These are phyloP conservation scores for Potorous gilbertii DNA, from an alignment of 2,797 vertebrate genomes.

Conservation along the genomic window DNA sequence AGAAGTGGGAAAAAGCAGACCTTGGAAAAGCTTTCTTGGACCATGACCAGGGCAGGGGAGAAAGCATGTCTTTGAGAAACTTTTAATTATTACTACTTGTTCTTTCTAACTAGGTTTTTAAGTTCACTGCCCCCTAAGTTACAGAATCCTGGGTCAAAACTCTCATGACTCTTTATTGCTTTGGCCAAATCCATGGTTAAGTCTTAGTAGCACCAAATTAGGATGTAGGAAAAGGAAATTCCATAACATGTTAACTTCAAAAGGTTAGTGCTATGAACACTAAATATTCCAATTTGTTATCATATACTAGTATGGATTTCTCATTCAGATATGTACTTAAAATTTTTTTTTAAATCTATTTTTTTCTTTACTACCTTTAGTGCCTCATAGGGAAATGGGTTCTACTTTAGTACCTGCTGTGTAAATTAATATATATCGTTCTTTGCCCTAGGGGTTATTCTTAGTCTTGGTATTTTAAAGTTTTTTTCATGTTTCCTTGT, in stretches of 20 bases:
- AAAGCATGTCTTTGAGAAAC: background rate
- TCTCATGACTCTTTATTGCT: background rate
- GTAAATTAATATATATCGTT: background rate
- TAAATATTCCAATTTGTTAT: background rate
- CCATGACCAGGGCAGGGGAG: background rate
- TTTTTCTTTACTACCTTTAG: background rate
- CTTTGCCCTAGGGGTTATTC: background rate
- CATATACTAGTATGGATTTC: background rate
- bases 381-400: background rate
- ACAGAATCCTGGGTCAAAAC: background rate
- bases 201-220: background rate
- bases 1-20: background rate
- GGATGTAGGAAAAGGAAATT: background rate
- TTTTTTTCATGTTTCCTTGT: background rate
- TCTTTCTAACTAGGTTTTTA: background rate
- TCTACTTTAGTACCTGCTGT: conserved; percentile 22
- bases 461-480: background rate
- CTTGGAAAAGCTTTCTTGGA: background rate
- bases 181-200: background rate
- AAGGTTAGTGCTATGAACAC: background rate
- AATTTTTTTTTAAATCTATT: background rate
- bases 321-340: background rate
- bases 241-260: background rate
- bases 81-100: background rate
- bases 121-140: background rate